These are phyloP conservation scores for Lochmaea crataegi DNA, from an alignment of 2,888 invertebrate genomes.

Conservation along the genomic window DNA sequence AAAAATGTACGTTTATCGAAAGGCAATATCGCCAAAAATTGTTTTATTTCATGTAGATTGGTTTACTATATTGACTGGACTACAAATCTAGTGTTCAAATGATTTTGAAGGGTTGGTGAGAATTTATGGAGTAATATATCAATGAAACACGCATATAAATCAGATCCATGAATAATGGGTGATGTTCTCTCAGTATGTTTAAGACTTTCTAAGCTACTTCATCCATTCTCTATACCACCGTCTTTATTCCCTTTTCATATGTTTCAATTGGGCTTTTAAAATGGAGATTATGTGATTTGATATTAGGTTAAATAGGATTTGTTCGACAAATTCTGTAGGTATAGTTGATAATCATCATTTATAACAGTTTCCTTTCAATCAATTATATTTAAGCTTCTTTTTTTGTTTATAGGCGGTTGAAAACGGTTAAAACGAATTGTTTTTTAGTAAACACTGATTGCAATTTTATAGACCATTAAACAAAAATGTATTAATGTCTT, in stretches of 20 bases:
- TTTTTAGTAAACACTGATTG: neutral
- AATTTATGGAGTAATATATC: constrained; percentile 59
- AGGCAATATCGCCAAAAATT: no score
- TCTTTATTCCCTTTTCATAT: constrained; percentile 49
- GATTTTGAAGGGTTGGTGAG: constrained; percentile 47
- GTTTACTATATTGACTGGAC: no score
- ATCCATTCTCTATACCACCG: constrained; percentile 55
- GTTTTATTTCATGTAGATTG: no score
- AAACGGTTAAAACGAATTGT: neutral
- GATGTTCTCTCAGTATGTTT: constrained; percentile 54
- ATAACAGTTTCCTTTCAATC: neutral
- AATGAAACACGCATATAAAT: constrained; percentile 56
- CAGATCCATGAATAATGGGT: constrained; percentile 56
- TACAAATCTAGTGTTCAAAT: constrained; percentile 39
- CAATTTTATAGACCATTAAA: no score
- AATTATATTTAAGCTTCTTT: neutral
- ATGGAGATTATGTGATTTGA: constrained; percentile 39
- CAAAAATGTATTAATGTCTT: no score
- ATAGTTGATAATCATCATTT: constrained; percentile 3
- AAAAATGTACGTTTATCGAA: no score
- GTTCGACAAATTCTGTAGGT: constrained; percentile 4
- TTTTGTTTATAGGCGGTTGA: neutral
- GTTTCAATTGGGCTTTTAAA: constrained; percentile 39
- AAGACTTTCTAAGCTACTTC: constrained; percentile 58
- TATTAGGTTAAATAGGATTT: constrained; percentile 15